Evolutionary conservation across 92 coral and sea anemone species (phyloP).

Genomic region (Meandrina meandrites): DNA sequence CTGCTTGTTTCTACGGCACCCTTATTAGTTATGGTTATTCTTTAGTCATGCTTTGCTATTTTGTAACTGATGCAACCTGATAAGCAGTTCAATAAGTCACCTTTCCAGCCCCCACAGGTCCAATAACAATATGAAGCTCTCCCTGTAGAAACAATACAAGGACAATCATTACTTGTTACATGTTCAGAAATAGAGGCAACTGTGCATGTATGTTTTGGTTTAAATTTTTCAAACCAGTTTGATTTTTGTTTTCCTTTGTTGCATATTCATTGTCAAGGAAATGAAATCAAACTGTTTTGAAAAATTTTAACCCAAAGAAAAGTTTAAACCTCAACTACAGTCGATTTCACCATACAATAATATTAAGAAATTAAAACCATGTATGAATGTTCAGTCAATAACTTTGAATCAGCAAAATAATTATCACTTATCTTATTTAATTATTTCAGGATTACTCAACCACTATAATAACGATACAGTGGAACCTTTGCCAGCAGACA

Average conservation of each 20-base stretch:
- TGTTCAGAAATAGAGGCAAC: neutral
- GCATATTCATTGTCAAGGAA: no score
- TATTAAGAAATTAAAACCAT: no score
- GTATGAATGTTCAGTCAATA: no score
- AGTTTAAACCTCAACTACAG: neutral
- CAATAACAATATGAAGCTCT: slow-evolving; percentile 87
- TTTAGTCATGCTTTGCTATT: neutral
- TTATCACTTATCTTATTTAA: neutral
- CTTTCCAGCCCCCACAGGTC: slow-evolving; percentile 98
- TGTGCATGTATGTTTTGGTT: neutral
- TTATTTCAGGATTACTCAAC: neutral
- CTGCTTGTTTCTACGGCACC: no score
- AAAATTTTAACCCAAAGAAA: neutral
- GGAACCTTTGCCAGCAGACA: no score
- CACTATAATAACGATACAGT: no score
- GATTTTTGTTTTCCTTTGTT: neutral
- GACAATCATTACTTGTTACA: neutral
- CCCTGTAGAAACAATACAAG: slow-evolving; percentile 55
- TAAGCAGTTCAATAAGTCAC: slow-evolving; percentile 30
- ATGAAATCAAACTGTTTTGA: neutral
- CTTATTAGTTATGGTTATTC: neutral
- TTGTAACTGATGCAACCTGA: neutral
- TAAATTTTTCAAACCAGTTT: neutral
- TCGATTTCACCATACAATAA: neutral
- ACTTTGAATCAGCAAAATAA: no score